phyloP scores from a whole-genome alignment of 2,888 invertebrate species.

The Gisinianus flammeolus region DNA sequence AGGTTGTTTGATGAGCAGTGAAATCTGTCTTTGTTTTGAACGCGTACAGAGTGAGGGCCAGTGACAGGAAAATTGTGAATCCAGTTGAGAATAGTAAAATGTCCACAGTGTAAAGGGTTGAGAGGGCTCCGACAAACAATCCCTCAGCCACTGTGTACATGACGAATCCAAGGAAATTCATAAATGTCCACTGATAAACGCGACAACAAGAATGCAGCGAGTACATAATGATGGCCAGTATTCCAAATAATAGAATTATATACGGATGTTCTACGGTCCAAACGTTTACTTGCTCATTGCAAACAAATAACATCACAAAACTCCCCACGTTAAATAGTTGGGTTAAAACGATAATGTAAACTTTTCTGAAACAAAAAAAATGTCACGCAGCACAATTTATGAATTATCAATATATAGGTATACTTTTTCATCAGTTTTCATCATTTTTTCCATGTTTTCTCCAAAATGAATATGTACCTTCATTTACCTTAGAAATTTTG shows the following conservation, averaged over 20 bases:
- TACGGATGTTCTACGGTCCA: constrained; percentile 17
- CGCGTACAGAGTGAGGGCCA: constrained; percentile 12
- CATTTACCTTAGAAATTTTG: constrained; percentile 26
- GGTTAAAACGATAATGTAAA: constrained; percentile 18
- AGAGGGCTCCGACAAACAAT: constrained; percentile 15
- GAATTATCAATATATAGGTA: too few relatives aligned
- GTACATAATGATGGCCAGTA: constrained; percentile 6
- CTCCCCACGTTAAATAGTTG: constrained; percentile 27
- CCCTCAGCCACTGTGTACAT: constrained; percentile 25
- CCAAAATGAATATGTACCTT: neutral
- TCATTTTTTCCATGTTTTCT: neutral
- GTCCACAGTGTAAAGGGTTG: constrained; percentile 2
- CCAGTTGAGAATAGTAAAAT: neutral
- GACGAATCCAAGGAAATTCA: constrained; percentile 33
- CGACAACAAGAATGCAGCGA: constrained; percentile 28
- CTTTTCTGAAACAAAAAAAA: constrained; percentile 14
- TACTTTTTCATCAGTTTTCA: too few relatives aligned
- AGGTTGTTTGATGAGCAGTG: neutral
- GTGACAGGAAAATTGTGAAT: constrained; percentile 19
- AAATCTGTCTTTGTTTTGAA: constrained; percentile 17
- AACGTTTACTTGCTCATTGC: constrained; percentile 15
- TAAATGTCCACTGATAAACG: constrained; percentile 11
- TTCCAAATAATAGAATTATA: constrained; percentile 26
- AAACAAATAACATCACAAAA: constrained; percentile 22
- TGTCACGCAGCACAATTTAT: too few relatives aligned